Evolutionary conservation across 2,888 invertebrate genomes (phyloP).

Genomic region (Drosophila affinis): DNA sequence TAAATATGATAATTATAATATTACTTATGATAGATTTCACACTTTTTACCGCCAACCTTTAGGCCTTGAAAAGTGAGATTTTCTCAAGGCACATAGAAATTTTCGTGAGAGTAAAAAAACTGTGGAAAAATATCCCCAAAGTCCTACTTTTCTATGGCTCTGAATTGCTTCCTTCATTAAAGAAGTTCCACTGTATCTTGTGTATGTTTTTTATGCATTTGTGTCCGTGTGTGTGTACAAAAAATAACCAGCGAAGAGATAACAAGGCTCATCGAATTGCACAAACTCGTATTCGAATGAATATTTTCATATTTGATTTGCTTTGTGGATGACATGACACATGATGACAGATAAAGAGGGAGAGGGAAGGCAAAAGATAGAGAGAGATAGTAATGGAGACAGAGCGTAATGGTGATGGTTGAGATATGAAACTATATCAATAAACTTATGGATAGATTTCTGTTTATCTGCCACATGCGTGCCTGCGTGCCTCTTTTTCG

Average conservation of each 20-base stretch:
- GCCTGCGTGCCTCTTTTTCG: conserved; percentile 16
- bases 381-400: conserved; percentile 7
- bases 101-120: background rate
- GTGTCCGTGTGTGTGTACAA: background rate
- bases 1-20: no score
- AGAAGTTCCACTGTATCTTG: background rate
- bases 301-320: background rate
- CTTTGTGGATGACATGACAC: background rate
- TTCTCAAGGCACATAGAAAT: background rate
- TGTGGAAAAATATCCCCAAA: no score
- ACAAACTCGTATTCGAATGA: background rate
- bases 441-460: conserved; percentile 37
- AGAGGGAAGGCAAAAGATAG: background rate
- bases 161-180: background rate
- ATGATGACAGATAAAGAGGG: no score
- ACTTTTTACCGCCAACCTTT: background rate
- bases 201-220: background rate
- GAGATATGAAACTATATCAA: conserved; percentile 29
- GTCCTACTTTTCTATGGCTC: background rate
- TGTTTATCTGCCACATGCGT: conserved; percentile 30
- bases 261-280: conserved; percentile 1
- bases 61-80: background rate
- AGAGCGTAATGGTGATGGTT: background rate
- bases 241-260: background rate
- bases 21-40: no score